Evolutionary conservation across 2,113 vertebrate species (phyloP).

Genomic region (Oreotrochilus melanogaster): DNA sequence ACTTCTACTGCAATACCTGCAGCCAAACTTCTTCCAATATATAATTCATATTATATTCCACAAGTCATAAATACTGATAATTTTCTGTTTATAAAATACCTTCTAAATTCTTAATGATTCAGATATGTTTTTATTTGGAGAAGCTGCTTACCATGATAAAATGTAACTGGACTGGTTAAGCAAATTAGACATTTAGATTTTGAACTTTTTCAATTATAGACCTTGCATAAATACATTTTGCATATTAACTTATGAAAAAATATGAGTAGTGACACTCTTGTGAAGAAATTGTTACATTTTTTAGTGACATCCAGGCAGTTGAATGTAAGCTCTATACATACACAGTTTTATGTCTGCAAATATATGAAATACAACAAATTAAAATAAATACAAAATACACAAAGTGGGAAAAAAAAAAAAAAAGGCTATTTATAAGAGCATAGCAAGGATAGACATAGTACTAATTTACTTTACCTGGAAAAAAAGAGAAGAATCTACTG

Average conservation of each 20-base stretch:
- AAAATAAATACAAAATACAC: not conserved
- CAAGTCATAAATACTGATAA: not conserved
- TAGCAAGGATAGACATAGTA: not conserved
- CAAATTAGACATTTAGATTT: not conserved
- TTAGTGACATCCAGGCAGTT: not conserved
- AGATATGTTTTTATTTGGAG: not conserved
- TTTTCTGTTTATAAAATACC: not conserved
- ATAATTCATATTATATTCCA: not conserved
- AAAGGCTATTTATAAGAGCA: not conserved
- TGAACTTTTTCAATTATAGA: not conserved
- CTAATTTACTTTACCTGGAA: not conserved
- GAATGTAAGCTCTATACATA: not conserved
- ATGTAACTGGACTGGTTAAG: not conserved
- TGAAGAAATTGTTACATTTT: not conserved
- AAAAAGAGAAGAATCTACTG: fast-evolving
- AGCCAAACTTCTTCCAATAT: not conserved
- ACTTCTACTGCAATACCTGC: not conserved
- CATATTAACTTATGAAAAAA: not conserved
- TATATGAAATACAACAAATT: not conserved
- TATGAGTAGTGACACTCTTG: not conserved
- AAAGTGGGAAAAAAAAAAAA: not conserved
- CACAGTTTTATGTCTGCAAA: not conserved
- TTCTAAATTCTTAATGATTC: not conserved
- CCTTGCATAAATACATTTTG: not conserved
- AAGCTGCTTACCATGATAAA: not conserved